These are phyloP conservation scores for Parnassius apollo DNA, from an alignment of 2,888 invertebrate species.

Conservation along the genomic window DNA sequence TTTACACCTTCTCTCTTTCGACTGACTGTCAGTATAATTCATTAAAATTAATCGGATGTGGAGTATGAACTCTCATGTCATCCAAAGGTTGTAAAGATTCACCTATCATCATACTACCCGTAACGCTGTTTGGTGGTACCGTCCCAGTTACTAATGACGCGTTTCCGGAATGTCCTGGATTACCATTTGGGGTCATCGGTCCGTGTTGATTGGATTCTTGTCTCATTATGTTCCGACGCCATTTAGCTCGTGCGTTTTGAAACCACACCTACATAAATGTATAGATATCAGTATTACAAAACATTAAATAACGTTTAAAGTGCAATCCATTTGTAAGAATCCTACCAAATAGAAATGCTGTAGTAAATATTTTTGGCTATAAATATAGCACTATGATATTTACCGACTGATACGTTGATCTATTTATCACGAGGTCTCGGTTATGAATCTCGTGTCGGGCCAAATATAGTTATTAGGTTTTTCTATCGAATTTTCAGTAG, in stretches of 20 bases:
- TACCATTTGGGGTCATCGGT: conserved; percentile 44
- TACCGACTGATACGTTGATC: too few relatives aligned
- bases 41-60: conserved; percentile 61
- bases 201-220: conserved; percentile 82
- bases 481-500: too few relatives aligned
- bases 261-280: conserved; percentile 93
- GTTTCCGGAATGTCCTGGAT: conserved; percentile 45
- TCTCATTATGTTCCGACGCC: conserved; percentile 95
- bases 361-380: too few relatives aligned
- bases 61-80: conserved; percentile 64
- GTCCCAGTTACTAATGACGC: conserved; percentile 43
- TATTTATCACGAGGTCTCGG: too few relatives aligned
- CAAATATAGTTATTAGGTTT: too few relatives aligned
- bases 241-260: conserved; percentile 99
- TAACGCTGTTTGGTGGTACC: conserved; percentile 41
- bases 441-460: too few relatives aligned
- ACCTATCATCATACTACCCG: conserved; percentile 49
- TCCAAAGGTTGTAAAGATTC: conserved; percentile 63
- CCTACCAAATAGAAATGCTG: too few relatives aligned
- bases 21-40: conserved; percentile 62
- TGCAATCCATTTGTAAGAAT: background rate
- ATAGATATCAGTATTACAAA: background rate
- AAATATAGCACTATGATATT: too few relatives aligned
- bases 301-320: background rate
- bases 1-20: background rate